Evolutionary conservation across 2,797 vertebrate species (phyloP).

Genomic region (Bradypodion ventrale): DNA sequence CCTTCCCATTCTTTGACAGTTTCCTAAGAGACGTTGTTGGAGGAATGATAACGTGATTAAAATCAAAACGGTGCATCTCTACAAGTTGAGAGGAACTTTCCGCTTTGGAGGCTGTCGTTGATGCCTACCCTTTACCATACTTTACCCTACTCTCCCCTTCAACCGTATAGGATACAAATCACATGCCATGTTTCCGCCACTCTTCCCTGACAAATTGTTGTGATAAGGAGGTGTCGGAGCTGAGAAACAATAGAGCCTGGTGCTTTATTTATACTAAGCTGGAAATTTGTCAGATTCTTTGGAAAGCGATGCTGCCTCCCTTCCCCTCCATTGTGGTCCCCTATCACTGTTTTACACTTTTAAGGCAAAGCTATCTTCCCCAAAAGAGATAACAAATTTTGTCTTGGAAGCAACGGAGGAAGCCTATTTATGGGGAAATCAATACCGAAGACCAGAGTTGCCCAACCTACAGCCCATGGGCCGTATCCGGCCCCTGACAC

Average conservation of each 20-base stretch:
- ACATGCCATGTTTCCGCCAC: constrained; percentile 76
- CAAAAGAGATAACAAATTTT: constrained; percentile 57
- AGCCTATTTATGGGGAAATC: constrained; percentile 51
- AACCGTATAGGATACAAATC: constrained; percentile 44
- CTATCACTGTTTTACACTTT: constrained; percentile 61
- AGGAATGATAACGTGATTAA: not conserved
- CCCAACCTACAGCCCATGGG: no score
- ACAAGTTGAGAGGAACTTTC: constrained; percentile 9
- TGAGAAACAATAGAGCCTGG: constrained; percentile 82
- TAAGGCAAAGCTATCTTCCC: constrained; percentile 69
- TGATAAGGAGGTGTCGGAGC: constrained; percentile 89
- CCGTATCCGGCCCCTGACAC: no score
- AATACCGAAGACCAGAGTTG: constrained; percentile 45
- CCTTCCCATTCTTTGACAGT: no score
- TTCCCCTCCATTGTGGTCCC: constrained; percentile 46
- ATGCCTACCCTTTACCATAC: constrained; percentile 33
- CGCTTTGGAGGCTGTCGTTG: constrained; percentile 27
- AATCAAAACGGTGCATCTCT: not conserved
- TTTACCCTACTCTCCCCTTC: not conserved
- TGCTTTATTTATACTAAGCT: constrained; percentile 74
- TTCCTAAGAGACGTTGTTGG: accelerated
- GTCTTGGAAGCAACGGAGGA: constrained; percentile 49
- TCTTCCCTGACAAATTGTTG: constrained; percentile 66
- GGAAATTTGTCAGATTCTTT: constrained; percentile 80
- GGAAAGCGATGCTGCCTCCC: constrained; percentile 67